A percentile compares a stretch with the other conserved stretches of the same genome.
phyloP scores from a whole-genome alignment of 2,888 invertebrate species.

The Lacanobia wlatinum region DNA sequence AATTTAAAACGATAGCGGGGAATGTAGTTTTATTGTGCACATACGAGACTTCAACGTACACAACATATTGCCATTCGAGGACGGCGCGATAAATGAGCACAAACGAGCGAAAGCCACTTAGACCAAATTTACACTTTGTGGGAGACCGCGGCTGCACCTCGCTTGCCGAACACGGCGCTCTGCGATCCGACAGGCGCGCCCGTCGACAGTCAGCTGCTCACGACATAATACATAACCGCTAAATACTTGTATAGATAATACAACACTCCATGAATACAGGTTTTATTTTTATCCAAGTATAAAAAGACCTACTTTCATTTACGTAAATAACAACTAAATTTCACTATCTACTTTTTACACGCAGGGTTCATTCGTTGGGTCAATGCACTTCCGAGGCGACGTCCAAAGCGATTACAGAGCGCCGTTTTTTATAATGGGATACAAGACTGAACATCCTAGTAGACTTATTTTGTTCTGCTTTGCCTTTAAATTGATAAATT shows the following conservation, averaged over 20 bases:
- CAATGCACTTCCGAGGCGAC: slow-evolving; percentile 89
- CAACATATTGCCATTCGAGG: slow-evolving; percentile 83
- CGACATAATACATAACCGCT: slow-evolving; percentile 70
- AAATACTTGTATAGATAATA: slow-evolving; percentile 59
- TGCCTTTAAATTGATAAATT: background rate
- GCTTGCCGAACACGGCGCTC: slow-evolving; percentile 71
- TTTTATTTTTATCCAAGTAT: slow-evolving; percentile 55
- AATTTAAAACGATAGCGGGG: slow-evolving; percentile 85
- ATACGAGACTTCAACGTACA: slow-evolving; percentile 81
- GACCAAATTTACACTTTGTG: slow-evolving; percentile 90
- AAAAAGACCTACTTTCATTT: slow-evolving; percentile 65
- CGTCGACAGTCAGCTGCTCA: slow-evolving; percentile 84
- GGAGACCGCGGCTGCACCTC: slow-evolving; percentile 85
- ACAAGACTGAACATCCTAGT: slow-evolving; percentile 72
- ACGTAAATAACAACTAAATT: slow-evolving; percentile 68
- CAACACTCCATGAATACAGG: slow-evolving; percentile 60
- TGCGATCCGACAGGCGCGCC: slow-evolving; percentile 71
- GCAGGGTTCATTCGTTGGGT: slow-evolving; percentile 88
- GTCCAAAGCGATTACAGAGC: slow-evolving; percentile 85
- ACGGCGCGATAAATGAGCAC: slow-evolving; percentile 86
- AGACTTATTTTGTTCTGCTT: slow-evolving; percentile 54
- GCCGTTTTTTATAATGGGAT: slow-evolving; percentile 82
- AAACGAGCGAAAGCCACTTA: slow-evolving; percentile 89
- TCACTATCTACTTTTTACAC: slow-evolving; percentile 74
- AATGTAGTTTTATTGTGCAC: slow-evolving; percentile 86